Base-by-base conservation (phyloP, 2,797 vertebrate genomes). In the Poeciliopsis gracilis region DNA sequence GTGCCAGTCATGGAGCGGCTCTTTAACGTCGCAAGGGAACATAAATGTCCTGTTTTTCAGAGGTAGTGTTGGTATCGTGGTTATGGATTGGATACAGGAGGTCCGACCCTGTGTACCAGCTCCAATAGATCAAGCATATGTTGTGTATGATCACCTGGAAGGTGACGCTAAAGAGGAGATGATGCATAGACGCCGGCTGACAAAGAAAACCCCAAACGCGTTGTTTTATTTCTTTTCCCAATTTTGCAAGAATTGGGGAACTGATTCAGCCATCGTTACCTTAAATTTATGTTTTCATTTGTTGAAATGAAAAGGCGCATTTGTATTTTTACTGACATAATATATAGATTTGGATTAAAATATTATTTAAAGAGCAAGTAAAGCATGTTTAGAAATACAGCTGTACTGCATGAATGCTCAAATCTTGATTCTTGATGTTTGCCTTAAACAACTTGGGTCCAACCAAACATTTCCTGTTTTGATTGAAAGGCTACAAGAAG, bases 401-500 rank as follows among this genome's bases (percentile, higher is more conserved):
- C 15, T 38, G 38, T n/a, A 25, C 13, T 74, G 5, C 36, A 61
- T 45, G 9, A 38, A 20, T 16, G 20, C 38, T 36, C 18, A 15
- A 36, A 46, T 61, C n/a, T 45, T 38, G 23, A 12, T 30, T 47
- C 46, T 20, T 53, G 20, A 20, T 36, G 25, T 53, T 30, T 74
- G 51, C 36, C n/a, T 28, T 49, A 6, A 59, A 57, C 5, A 5
- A 1, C 8, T 15, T 2, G n/a, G 49, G 2, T 36, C 18, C 12
- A 33, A 25, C 20, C 7, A 61, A 33, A 16, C 2, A 5, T 20
- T 61, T 51, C 13, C 20, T 43, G 43, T 33, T 69, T 86, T 80
- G 77, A 3, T 57, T 45, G 1, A 70, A 70, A 99, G 98, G 93
- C 95, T 99, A 87, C 98, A 99, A 94, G 98, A 99, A 89, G 98